phyloP scores from a whole-genome alignment of 2,888 invertebrate species.

The Zelleria hepariella region DNA sequence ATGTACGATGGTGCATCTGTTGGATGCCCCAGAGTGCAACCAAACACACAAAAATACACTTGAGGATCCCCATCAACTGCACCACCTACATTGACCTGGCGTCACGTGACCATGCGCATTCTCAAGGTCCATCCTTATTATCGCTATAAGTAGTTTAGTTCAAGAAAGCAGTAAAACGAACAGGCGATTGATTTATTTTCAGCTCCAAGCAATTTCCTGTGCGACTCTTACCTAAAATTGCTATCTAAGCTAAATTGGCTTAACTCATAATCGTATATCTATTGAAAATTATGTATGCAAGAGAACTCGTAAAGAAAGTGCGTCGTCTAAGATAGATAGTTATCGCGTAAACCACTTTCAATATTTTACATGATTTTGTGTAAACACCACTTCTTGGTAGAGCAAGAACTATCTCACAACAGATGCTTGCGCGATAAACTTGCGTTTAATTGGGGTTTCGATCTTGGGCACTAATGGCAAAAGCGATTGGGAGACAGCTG shows the following conservation, averaged over 20 bases:
- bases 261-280: constrained; percentile 45
- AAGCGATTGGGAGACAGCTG: no score
- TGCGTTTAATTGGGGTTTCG: background rate
- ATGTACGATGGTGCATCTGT: no score
- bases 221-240: constrained; percentile 23
- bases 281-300: constrained; percentile 38
- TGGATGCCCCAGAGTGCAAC: no score
- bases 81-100: no score
- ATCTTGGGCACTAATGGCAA: background rate
- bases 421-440: background rate
- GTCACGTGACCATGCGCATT: no score
- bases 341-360: constrained; percentile 33
- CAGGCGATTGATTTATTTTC: background rate
- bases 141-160: no score
- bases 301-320: constrained; percentile 53
- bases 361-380: background rate
- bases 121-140: no score
- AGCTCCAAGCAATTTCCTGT: constrained; percentile 3
- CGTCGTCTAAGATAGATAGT: constrained; percentile 40
- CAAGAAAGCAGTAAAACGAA: background rate
- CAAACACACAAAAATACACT: no score
- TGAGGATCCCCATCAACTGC: no score
- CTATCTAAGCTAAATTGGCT: constrained; percentile 43
- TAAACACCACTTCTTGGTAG: background rate
- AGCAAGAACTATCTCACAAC: background rate